Conservation (phyloP, 2,888 invertebrate species). For the Drosophila falleni region DNA sequence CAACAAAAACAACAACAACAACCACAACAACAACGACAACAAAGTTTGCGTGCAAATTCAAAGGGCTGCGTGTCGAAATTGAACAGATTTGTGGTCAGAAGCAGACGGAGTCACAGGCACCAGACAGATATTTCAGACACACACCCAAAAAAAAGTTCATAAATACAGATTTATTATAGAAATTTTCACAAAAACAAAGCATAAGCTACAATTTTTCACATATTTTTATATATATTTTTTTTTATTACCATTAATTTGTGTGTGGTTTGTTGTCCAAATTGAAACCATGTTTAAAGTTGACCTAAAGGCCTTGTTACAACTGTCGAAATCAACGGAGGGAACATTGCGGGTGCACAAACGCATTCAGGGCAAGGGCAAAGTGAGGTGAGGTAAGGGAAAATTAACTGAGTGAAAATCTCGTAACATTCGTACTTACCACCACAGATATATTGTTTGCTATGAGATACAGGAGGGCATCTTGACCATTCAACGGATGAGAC, state of each 20-base stretch:
- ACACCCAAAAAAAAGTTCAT: constrained; percentile 1
- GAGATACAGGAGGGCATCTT: constrained; percentile 31
- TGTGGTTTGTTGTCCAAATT: constrained; percentile 44
- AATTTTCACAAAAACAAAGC: constrained; percentile 3
- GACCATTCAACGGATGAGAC: constrained; percentile 24
- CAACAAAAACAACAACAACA: constrained; percentile 27
- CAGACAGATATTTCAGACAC: constrained; percentile 15
- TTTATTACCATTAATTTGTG: constrained; percentile 3
- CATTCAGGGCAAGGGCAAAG: constrained; percentile 31
- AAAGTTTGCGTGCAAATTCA: constrained; percentile 65
- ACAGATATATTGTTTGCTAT: constrained; percentile 50
- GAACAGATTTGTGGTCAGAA: constrained; percentile 55
- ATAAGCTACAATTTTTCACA: neutral
- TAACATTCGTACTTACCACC: too few relatives aligned
- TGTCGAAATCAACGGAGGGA: constrained; percentile 17
- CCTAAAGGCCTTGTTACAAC: constrained; percentile 41
- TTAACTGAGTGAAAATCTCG: neutral
- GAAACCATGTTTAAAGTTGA: constrained; percentile 42
- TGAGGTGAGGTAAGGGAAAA: constrained; percentile 37
- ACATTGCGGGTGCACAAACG: constrained; percentile 27
- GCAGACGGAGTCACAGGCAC: constrained; percentile 25
- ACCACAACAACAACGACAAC: constrained; percentile 20
- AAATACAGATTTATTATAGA: constrained; percentile 4
- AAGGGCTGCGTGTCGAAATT: constrained; percentile 71
- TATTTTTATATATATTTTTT: neutral